phyloP scores from a whole-genome alignment of 2,113 vertebrate species.

The Triplophysa tibetana region DNA sequence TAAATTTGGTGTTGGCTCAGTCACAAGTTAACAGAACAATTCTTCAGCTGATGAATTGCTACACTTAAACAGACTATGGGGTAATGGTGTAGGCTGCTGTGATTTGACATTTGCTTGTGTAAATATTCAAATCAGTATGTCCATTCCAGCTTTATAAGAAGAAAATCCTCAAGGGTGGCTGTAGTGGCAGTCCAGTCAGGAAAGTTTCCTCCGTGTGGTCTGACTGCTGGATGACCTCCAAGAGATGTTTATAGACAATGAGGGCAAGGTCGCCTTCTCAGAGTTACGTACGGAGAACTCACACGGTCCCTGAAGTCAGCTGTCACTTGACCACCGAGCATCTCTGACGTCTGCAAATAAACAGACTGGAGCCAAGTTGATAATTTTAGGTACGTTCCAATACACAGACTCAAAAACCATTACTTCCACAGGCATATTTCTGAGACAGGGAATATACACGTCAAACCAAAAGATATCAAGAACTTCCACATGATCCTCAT shows the following conservation, averaged over 20 bases:
- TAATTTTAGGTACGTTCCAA: not conserved
- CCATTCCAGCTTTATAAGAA: constrained; percentile 21
- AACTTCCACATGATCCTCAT: not conserved
- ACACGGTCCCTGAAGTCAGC: constrained; percentile 41
- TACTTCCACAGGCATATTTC: not conserved
- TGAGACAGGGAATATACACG: not conserved
- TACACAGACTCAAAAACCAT: not conserved
- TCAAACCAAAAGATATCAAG: not conserved
- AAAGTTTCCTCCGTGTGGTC: constrained; percentile 22
- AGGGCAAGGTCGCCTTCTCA: constrained; percentile 49
- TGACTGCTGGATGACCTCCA: constrained; percentile 49
- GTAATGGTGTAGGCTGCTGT: not conserved
- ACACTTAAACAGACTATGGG: not conserved
- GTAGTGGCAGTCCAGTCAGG: not conserved
- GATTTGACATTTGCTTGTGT: not conserved
- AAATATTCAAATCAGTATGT: not conserved
- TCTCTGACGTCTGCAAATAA: constrained; percentile 41
- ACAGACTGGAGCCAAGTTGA: constrained; percentile 26
- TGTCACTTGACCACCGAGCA: constrained; percentile 32
- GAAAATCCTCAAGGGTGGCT: constrained; percentile 6
- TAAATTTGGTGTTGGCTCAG: constrained; percentile 23
- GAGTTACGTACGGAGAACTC: constrained; percentile 9
- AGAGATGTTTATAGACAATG: constrained; percentile 47
- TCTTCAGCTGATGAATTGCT: not conserved
- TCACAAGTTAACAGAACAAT: constrained; percentile 12